Base-by-base conservation (phyloP, 1,140 invertebrate species). In the Papilio aristodemus region DNA sequence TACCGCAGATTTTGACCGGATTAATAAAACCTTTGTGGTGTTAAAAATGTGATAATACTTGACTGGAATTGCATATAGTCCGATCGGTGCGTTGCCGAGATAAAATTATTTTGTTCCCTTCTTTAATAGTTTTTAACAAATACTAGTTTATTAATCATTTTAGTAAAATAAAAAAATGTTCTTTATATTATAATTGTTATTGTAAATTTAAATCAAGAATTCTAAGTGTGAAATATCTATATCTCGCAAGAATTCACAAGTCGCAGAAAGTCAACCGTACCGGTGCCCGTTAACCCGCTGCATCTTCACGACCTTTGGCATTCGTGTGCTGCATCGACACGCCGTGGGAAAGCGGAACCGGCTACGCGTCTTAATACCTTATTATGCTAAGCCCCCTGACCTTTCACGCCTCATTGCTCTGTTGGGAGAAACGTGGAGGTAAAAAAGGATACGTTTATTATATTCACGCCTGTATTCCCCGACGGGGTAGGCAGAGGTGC, bases 401-500 rank as follows among this genome's bases (percentile, higher is more conserved):
- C 58, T 60, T 60, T 38, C 58, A 60, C 58, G 58, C 58, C 32
- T 60, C 58, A 60, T 38, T 37, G 58, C 25, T 59, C 58, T 11
- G 13, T 4, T 32, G 14, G n/a, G 27, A 59, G 58, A 19, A 60
- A 60, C 32, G 14, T 32, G 17, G 4, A 60, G n/a, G n/a, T n/a
- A n/a, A n/a, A n/a, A 1, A 58, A 58, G n/a, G 13, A 27, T 58
- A 58, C 32, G 57, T 58, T 37, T 59, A 59, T 17, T 43, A 11
- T 25, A n/a, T n/a, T n/a, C n/a, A n/a, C n/a, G n/a, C n/a, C n/a
- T n/a, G n/a, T n/a, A n/a, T n/a, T n/a, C n/a, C n/a, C n/a, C n/a
- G n/a, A n/a, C n/a, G n/a, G n/a, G n/a, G n/a, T n/a, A n/a, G n/a
- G n/a, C n/a, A n/a, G n/a, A n/a, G n/a, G n/a, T n/a, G n/a, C n/a